These are phyloP conservation scores for Leptatherina wallacei DNA, from an alignment of 2,797 vertebrate species.

Conservation along the genomic window DNA sequence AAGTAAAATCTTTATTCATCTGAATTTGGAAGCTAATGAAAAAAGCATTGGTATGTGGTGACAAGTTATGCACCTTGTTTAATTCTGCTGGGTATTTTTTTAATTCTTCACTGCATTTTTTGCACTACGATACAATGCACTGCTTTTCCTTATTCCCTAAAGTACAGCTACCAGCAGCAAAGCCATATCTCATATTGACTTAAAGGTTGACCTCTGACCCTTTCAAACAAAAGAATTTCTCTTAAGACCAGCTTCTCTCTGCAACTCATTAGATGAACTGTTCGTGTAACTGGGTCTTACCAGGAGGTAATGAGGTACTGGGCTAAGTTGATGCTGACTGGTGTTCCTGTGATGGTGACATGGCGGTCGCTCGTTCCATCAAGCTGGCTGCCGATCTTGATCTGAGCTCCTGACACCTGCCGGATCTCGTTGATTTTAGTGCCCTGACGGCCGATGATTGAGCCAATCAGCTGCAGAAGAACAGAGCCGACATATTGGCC, in stretches of 20 bases:
- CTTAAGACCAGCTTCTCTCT: not conserved
- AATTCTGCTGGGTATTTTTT: not conserved
- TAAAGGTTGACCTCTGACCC: constrained; percentile 55
- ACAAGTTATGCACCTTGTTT: not conserved
- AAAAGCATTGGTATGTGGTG: not conserved
- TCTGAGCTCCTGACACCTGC: constrained; percentile 95
- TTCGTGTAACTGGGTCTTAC: constrained; percentile 75
- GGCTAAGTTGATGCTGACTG: constrained; percentile 94
- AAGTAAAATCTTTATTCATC: not conserved
- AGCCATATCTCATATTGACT: constrained; percentile 55
- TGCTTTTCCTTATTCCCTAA: constrained; percentile 32
- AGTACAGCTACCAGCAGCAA: constrained; percentile 56
- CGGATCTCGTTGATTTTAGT: constrained; percentile 98
- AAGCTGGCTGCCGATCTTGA: constrained; percentile 94
- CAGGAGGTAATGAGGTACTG: constrained; percentile 98
- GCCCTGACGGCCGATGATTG: constrained; percentile 95
- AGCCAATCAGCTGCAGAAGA: constrained; percentile 89
- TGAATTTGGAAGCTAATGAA: not conserved
- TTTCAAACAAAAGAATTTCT: constrained; percentile 43
- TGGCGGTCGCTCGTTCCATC: constrained; percentile 91
- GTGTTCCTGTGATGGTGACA: constrained; percentile 93
- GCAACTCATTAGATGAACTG: constrained; percentile 36
- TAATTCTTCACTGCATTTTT: not conserved
- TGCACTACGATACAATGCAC: not conserved
- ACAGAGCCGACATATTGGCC: constrained; percentile 5